phyloP scores from a whole-genome alignment of 2,113 vertebrate genomes.

The Vireo altiloquus region DNA sequence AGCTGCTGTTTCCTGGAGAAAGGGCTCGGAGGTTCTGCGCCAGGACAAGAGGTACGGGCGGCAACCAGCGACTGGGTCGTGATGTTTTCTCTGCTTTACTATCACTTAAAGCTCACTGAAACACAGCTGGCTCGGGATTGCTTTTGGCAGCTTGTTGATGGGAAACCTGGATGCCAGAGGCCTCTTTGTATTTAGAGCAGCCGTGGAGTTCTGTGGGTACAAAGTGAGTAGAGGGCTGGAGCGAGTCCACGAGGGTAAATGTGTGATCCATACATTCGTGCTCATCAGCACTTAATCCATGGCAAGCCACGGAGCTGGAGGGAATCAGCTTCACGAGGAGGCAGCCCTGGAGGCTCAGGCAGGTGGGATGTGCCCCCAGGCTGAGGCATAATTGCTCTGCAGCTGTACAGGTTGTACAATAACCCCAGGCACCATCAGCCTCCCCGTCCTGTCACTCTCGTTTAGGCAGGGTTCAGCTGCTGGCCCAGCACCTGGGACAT shows the following conservation, averaged over 20 bases:
- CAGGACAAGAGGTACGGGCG: conserved; percentile 74
- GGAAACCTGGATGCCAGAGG: neutral
- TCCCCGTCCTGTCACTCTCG: neutral
- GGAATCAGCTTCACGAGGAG: neutral
- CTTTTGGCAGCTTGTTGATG: neutral
- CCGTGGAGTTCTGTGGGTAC: neutral
- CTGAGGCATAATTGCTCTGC: neutral
- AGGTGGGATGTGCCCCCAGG: neutral
- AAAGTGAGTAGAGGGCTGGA: neutral
- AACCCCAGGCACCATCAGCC: neutral
- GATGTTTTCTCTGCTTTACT: neutral
- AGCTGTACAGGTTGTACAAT: neutral
- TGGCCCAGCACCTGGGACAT: neutral
- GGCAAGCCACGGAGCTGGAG: neutral
- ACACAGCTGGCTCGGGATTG: neutral
- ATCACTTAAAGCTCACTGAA: neutral
- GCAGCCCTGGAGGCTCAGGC: neutral
- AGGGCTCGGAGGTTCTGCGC: conserved; percentile 69
- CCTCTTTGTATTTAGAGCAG: neutral
- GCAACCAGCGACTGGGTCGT: neutral
- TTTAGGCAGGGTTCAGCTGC: neutral
- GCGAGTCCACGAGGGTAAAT: rapidly evolving
- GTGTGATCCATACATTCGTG: rapidly evolving
- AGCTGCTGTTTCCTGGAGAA: conserved; percentile 82
- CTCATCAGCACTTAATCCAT: neutral